Evolutionary conservation across 2,888 invertebrate genomes (phyloP), one percentile per base, ranked within the genome.

Genomic region (Polydrusus cervinus): DNA sequence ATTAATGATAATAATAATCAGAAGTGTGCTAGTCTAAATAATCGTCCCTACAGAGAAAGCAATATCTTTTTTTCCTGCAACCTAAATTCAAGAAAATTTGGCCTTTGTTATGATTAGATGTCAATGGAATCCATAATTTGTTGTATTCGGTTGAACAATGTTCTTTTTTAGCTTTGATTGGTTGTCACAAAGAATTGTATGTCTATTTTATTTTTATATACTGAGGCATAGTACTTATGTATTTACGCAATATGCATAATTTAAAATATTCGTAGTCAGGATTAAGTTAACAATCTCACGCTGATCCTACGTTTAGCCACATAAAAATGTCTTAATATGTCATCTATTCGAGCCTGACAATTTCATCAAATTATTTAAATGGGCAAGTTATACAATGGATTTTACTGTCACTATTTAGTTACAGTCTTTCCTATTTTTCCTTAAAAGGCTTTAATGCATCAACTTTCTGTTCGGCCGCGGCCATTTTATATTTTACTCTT

Each of bases 311-410:
- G 34, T 61, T 73, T 45, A 53, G 10, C 62, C 62, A 69, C 55
- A 68, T 61, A 67, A 74, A n/a, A 74, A 74, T 62, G 45, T 67
- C 69, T 49, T 53, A 74, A 71, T 71, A 45, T 65, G 38, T 71
- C 51, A 16, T 13, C 14, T 34, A 40, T 18, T 62, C 43, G 60
- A 67, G 69, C 61, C 62, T 45, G 67, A 67, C 74, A 74, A 74
- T 70, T 74, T 74, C 74, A 70, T 66, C 66, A 74, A 74, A 70
- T 74, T 70, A 74, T 70, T 70, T 74, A 74, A 69, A 74, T 70
- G 49, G 40, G n/a, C 57, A 65, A 64, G 74, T 75, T 75, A 75
- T 70, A 75, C 70, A 75, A 75, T 75, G 60, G 65, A 70, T 71
- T 71, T 71, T 75, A 75, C 71, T 71, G 71, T 75, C 75, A 75